Base-by-base conservation (phyloP, 2,888 invertebrate genomes). In the Pollenia griseotomentosa region DNA sequence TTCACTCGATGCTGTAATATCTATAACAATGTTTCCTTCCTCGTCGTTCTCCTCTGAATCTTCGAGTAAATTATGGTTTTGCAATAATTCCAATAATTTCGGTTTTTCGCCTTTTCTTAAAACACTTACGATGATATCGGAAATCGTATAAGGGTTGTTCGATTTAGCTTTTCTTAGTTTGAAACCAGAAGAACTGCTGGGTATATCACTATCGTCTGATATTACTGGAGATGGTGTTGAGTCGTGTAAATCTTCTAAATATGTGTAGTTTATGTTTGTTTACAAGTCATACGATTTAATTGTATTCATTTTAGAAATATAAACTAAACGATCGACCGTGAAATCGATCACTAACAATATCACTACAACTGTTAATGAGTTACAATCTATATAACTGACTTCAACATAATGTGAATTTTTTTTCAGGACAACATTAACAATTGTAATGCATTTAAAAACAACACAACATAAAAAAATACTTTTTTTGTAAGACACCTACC, bases 161-260 rank as follows among this genome's bases (percentile, higher is more conserved):
- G 61, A 57, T 51, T 46, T 23, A 51, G 53, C 14, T 63, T 53
- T 80, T n/a, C 9, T 59, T 44, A 70, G 51, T 68, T 57, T 61
- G 5, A 59, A 48, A 66, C 48, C 71, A 40, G 44, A 73, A 55
- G 77, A 61, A 59, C 79, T 70, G 68, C 48, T 68, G 42, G 33
- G 19, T 51, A 73, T 51, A 19, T 84, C 63, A 48, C 78, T 75
- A 79, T 88, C 88, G 19, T 89, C 88, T 16, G 89, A 89, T 61
- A 89, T 88, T 16, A 88, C 87, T 59, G 89, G 89, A 33, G 89
- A 88, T 74, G 89, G 88, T 51, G 89, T 89, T 57, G 87, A 53
- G 55, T 83, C 86, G 63, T 88, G 88, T 23, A 88, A 83, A 80
- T 87, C 88, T 81, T 89, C 89, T 89, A 86, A 85, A 82, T 77